Evolutionary conservation across 2,888 invertebrate species (phyloP).

Genomic region (Tortrix viridana): DNA sequence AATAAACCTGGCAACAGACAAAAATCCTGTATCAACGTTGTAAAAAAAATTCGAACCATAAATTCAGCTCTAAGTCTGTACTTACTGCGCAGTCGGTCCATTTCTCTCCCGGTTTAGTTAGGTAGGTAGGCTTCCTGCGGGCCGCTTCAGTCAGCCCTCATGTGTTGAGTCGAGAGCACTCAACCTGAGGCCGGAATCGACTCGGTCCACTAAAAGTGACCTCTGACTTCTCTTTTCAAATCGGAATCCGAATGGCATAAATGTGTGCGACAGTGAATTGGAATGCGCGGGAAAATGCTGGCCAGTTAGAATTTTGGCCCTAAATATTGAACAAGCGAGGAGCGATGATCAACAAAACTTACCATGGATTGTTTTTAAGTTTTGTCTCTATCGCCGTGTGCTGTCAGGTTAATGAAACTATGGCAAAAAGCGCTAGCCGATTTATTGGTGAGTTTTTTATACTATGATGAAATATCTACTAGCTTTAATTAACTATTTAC

Average conservation of each 20-base stretch:
- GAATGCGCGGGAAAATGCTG: conserved; percentile 37
- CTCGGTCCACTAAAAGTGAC: conserved; percentile 51
- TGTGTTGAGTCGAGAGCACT: conserved; percentile 70
- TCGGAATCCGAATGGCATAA: conserved; percentile 16
- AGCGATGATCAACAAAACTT: conserved; percentile 77
- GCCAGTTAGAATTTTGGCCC: conserved; percentile 21
- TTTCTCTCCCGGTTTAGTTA: conserved; percentile 53
- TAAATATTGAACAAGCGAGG: conserved; percentile 44
- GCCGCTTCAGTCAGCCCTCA: conserved; percentile 65
- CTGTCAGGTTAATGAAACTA: conserved; percentile 78
- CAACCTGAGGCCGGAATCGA: conserved; percentile 62
- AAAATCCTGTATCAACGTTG: conserved; percentile 55
- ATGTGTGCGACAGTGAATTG: conserved; percentile 23
- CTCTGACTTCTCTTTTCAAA: conserved; percentile 29
- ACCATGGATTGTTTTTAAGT: conserved; percentile 77
- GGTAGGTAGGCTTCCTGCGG: conserved; percentile 41
- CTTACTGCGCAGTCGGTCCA: conserved; percentile 74
- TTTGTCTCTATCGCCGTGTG: conserved; percentile 79
- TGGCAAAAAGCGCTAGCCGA: conserved; percentile 78
- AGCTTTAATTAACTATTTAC: background rate
- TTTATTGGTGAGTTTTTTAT: conserved; percentile 70
- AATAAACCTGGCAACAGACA: conserved; percentile 38
- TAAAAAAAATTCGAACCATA: conserved; percentile 60
- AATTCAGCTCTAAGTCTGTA: conserved; percentile 55
- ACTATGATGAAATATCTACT: too few relatives aligned